Evolutionary conservation across 37 sponge, comb jelly and placozoan species (phyloP), one percentile per base, ranked within the genome.

Genomic region (Aplysina aerophoba): DNA sequence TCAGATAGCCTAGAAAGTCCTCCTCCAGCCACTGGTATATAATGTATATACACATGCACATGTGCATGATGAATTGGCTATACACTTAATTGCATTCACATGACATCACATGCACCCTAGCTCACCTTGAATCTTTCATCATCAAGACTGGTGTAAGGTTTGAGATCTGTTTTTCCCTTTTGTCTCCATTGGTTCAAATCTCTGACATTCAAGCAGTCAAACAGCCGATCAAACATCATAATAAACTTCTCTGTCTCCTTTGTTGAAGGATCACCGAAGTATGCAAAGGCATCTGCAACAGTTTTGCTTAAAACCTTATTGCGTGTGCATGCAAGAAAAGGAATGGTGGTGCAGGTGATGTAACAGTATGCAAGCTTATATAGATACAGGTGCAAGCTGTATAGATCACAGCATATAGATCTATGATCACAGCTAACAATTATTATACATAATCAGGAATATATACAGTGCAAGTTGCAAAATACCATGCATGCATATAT

Each of bases 1-100:
- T 55, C 54, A 88, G 34, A 58, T 88, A 88, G 54, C 67, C 57
- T 30, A 88, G 41, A 25, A 90, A 85, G 1, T 81, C 90, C 15
- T n/a, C 66, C 58, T 84, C 40, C 19, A 88, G 50, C 72, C 79
- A 77, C 85, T 84, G n/a, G n/a, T n/a, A n/a, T n/a, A n/a, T n/a
- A n/a, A n/a, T n/a, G n/a, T n/a, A n/a, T n/a, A n/a, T n/a, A n/a
- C n/a, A 37, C 35, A 73, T 60, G 13, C 12, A 30, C 19, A n/a
- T n/a, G n/a, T n/a, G n/a, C n/a, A n/a, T n/a, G n/a, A n/a, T n/a
- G n/a, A n/a, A n/a, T n/a, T n/a, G n/a, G n/a, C n/a, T n/a, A n/a
- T n/a, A n/a, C n/a, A n/a, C n/a, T n/a, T n/a, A n/a, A n/a, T n/a
- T n/a, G n/a, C n/a, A n/a, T n/a, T n/a, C n/a, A n/a, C n/a, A n/a